Evolutionary conservation across 2,113 vertebrate species (phyloP), one percentile per base, ranked within the genome.

Genomic region (Poeciliopsis occidentalis): DNA sequence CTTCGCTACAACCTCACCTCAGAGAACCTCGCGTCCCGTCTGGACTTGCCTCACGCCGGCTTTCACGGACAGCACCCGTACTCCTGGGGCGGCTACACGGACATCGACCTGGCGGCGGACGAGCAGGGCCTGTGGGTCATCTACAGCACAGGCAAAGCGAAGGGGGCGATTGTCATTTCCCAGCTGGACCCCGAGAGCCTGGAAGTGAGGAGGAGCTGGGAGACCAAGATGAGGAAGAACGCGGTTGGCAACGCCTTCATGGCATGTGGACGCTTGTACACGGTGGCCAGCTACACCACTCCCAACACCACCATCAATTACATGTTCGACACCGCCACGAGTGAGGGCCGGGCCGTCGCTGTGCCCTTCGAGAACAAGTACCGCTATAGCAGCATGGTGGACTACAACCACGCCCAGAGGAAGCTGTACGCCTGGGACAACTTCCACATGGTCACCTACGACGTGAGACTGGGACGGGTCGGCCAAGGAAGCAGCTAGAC

Each of bases 361-460:
- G 74, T 98, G 81, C 95, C 95, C 0, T 96, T 99, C 51, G 91
- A 94, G 90, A 99, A 97, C 87, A 95, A 86, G 76, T 96, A 96
- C 83, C 88, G 84, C n/a, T 98, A 99, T 87, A 96, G 92, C 93
- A 97, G 97, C 92, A 98, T 97, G 97, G 71, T 97, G 29, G 97
- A 98, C 91, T 98, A 98, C 88, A 98, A 97, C 92, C 95, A 95
- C 0, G 77, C 84, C 3, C 95, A 96, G 92, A 96, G 88, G 90
- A 96, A 94, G 93, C 95, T 98, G 71, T 96, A 95, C 0, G 94
- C 96, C 51, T 99, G 97, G 97, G 97, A 98, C 92, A 98, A 96
- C 89, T 97, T 94, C 93, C 95, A 97, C 91, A 97, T 98, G 95
- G 96, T 97, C 71, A 93, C 95, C 84, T 99, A 97, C 57, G 95